Evolutionary conservation across 2,888 invertebrate species (phyloP), one percentile per base, ranked within the genome.

Genomic region (Marasmarcha lunaedactyla): DNA sequence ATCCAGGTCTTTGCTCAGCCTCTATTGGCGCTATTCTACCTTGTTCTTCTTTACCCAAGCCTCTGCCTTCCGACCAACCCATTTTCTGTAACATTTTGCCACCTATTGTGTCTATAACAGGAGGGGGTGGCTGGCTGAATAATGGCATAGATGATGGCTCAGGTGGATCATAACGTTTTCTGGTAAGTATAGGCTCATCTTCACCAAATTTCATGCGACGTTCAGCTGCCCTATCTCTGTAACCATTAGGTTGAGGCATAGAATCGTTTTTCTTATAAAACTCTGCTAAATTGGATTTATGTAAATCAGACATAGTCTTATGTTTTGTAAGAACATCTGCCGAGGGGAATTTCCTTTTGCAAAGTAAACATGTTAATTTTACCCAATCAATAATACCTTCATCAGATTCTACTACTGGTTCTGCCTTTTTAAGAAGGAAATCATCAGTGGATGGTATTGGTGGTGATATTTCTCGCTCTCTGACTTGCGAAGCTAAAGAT

Each of bases 31-130:
- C 93, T 14, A 95, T 94, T 54, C 95, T 85, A 10, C 96, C 98
- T 72, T 98, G 98, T 63, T 95, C 95, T 39, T 89, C 87, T 65
- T 93, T 94, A 0, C 99, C 98, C 14, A 99, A 81, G 0, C 99
- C 99, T 81, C 94, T 91, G 0, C 99, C 99, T 64, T 96, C 96
- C 4, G 92, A 92, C 99, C 99, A 99, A 2, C 99, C 99, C 99
- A 99, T 99, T 76, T 96, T 97, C 71, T 98, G 97, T 47, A 99
- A 71, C 69, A 99, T 85, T 62, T 95, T 92, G 63, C 93, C 98
- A 5, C 98, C 99, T 43, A 98, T 94, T 54, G 97, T 97, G 51
- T 94, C 95, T 0, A 93, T 89, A 1, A 52, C 94, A 85, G 57
- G 96, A 86, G 44, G 93, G 86, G 67, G 89, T 0, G 79, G 76